A percentile compares a stretch with the other conserved stretches of the same genome.
Evolutionary conservation across 2,888 invertebrate species (phyloP).

Genomic region (Fragum whitleyi): DNA sequence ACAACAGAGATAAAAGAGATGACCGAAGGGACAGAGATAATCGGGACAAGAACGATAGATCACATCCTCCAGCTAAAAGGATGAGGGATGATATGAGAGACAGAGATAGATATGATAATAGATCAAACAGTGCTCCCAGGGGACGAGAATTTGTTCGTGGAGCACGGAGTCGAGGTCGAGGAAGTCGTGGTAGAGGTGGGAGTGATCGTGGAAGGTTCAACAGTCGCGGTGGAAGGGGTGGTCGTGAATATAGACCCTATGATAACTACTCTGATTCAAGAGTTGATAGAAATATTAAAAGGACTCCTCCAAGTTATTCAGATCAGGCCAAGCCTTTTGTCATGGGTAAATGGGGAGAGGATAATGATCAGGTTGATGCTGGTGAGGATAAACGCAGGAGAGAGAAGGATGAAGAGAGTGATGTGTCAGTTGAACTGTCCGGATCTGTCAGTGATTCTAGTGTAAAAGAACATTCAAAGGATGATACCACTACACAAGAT

Average conservation of each 20-base stretch:
- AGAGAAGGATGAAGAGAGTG: constrained; percentile 77
- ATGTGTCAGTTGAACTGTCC: constrained; percentile 81
- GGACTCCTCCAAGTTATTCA: constrained; percentile 49
- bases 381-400: constrained; percentile 70
- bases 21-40: constrained; percentile 62
- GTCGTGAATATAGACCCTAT: constrained; percentile 50
- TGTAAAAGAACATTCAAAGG: constrained; percentile 26
- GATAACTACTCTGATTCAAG: constrained; percentile 45
- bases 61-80: constrained; percentile 77
- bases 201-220: constrained; percentile 32
- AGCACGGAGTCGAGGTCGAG: constrained; percentile 34
- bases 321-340: constrained; percentile 56
- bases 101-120: constrained; percentile 49
- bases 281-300: constrained; percentile 37
- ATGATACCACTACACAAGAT: neutral
- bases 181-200: constrained; percentile 50
- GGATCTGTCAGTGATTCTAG: constrained; percentile 80
- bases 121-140: constrained; percentile 71
- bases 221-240: constrained; percentile 40
- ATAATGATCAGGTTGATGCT: constrained; percentile 55
- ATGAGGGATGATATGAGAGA: constrained; percentile 75
- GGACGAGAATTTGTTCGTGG: constrained; percentile 79
- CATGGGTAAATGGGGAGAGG: constrained; percentile 65
- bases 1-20: constrained; percentile 60
- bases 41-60: constrained; percentile 57